These are phyloP conservation scores for Clarias gariepinus DNA, from an alignment of 2,113 vertebrate genomes.

Conservation along the genomic window DNA sequence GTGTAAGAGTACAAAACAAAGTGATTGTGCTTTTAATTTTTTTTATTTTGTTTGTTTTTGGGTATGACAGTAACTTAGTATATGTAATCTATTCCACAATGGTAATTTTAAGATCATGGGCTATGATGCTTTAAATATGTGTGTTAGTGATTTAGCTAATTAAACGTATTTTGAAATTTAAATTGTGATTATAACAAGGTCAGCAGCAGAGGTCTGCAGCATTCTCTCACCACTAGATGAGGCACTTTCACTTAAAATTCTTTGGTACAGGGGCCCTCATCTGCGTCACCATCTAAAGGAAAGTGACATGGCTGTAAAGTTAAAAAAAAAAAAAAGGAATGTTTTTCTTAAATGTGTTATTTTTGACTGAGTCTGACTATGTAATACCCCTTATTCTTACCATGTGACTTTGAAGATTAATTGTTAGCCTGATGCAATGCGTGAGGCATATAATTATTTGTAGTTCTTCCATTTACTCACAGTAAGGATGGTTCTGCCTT, in stretches of 20 bases:
- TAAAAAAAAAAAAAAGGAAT: too few species aligned
- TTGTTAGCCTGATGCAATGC: constrained; percentile 9
- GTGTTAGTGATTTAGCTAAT: background rate
- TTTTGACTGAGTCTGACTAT: background rate
- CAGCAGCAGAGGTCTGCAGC: constrained; percentile 46
- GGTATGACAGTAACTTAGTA: background rate
- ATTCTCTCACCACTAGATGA: constrained; percentile 7
- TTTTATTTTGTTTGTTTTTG: background rate
- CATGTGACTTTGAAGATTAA: constrained; percentile 13
- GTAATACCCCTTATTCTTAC: background rate
- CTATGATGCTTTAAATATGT: background rate
- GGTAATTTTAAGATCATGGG: background rate
- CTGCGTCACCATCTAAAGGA: constrained; percentile 36
- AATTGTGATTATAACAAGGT: background rate
- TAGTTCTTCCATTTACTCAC: background rate
- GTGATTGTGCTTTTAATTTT: background rate
- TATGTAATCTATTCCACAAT: background rate
- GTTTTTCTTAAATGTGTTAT: background rate
- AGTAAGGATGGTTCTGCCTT: background rate
- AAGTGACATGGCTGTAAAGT: background rate
- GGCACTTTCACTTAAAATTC: constrained; percentile 16
- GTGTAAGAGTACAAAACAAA: background rate
- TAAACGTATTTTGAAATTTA: too few species aligned
- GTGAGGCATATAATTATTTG: background rate
- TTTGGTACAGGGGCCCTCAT: background rate